Evolutionary conservation across 2,797 vertebrate genomes (phyloP), one percentile per base, ranked within the genome.

Genomic region (Acrossocheilus wenchowensis): DNA sequence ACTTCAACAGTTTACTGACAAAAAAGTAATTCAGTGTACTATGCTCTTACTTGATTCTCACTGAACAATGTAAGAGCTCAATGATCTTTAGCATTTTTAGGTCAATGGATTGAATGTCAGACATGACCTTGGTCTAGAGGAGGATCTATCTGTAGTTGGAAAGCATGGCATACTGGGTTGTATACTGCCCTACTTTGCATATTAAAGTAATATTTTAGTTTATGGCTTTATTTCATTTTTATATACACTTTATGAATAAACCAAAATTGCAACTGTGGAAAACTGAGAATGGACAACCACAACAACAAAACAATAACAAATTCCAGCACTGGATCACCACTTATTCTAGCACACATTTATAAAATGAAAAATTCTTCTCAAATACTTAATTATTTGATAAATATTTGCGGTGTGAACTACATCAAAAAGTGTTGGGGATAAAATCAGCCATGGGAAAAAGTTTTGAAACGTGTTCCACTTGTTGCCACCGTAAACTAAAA

Each of bases 51-150:
- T 52, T 50, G 17, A 48, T 34, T 9, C 30, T 34, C 50, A 30
- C 26, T 52, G 4, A 50, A 9, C 45, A 57, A 57, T 78, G 39
- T 10, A 23, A 36, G 30, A 1, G 43, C n/a, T 74, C 54, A 43
- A 26, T 79, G 10, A 39, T 74, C n/a, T 77, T 77, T 14, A 79
- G n/a, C 12, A 62, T 52, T 79, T 30, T 79, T 79, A 43, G 36
- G 9, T 79, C n/a, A 80, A n/a, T 64, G n/a, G 41, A 80, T 2
- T 64, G n/a, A 79, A 79, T 11, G 14, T 43, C 57, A 62, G 57
- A n/a, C 72, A 48, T 50, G 14, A 30, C 43, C 30, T 11, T 8
- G 41, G 57, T 64, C 2, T 45, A 34, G 26, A 12, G 2, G 7
- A 30, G 30, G 30, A 30, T 30, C 30, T 23, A 19, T 78, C 45